Percentiles rank a stretch among this genome's conserved stretches.
These are phyloP conservation scores for Sander lucioperca DNA, from an alignment of 2,113 vertebrate genomes.

Conservation along the genomic window DNA sequence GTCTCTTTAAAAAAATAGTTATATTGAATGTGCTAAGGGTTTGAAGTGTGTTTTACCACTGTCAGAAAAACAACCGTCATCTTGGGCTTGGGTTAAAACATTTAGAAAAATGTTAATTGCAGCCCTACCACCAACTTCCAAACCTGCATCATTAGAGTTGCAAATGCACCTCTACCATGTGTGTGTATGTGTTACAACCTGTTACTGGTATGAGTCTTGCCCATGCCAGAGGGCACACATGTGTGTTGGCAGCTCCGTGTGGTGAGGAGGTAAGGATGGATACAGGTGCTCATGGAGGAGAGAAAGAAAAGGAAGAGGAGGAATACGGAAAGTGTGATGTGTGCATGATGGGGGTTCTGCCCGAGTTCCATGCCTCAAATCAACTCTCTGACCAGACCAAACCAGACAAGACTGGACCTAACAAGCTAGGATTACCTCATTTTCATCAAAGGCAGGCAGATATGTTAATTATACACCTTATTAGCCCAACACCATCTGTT, in stretches of 20 bases:
- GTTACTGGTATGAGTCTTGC: neutral
- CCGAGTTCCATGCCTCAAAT: neutral
- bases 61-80: no score
- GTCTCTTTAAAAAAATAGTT: no score
- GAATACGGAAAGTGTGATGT: neutral
- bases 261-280: neutral
- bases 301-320: neutral
- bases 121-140: no score
- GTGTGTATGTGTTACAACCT: neutral
- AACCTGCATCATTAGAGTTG: no score
- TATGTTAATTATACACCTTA: constrained; percentile 34
- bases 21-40: no score
- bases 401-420: constrained; percentile 2
- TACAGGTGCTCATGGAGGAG: constrained; percentile 15
- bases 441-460: constrained; percentile 5
- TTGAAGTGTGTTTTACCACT: no score
- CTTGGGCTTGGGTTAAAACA: no score
- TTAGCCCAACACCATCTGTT: constrained; percentile 39
- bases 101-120: no score
- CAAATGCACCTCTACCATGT: neutral
- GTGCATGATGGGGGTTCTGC: neutral
- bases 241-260: neutral
- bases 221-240: constrained; percentile 5
- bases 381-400: neutral
- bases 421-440: neutral